These are phyloP conservation scores for Xerus rutilus DNA, from an alignment of 2,797 vertebrate species.

Conservation along the genomic window DNA sequence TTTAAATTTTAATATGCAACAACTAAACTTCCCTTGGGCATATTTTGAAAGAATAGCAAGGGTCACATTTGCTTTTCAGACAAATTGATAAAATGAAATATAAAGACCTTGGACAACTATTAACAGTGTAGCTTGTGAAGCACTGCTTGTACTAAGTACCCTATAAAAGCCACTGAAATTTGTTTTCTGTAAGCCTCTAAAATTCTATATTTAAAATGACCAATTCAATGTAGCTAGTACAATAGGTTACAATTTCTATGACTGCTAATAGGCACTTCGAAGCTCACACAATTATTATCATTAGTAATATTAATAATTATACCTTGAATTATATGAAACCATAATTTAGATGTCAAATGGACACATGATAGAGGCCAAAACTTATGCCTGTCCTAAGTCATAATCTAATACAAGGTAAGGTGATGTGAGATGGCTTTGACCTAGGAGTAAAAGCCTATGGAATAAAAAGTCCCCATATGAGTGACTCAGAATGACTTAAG, in stretches of 20 bases:
- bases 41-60: neutral
- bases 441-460: neutral
- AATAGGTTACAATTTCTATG: neutral
- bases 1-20: slow-evolving; percentile 33
- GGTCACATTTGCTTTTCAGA: neutral
- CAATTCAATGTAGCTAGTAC: neutral
- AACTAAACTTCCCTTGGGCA: neutral
- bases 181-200: slow-evolving; percentile 25
- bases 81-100: neutral
- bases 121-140: neutral
- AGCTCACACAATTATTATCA: neutral
- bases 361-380: neutral
- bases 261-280: neutral
- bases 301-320: slow-evolving; percentile 11
- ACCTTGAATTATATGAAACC: slow-evolving; percentile 24
- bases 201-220: slow-evolving; percentile 42
- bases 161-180: neutral
- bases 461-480: neutral
- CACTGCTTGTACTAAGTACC: neutral
- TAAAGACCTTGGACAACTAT: neutral
- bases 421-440: slow-evolving; percentile 22
- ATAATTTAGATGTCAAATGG: neutral
- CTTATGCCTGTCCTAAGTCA: neutral
- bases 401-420: slow-evolving; percentile 24
- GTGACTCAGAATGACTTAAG: slow-evolving; percentile 44